A percentile compares a stretch with the other conserved stretches of the same genome.
Conservation (phyloP, 2,113 vertebrate species). For the Ivindomyrus marchei region DNA sequence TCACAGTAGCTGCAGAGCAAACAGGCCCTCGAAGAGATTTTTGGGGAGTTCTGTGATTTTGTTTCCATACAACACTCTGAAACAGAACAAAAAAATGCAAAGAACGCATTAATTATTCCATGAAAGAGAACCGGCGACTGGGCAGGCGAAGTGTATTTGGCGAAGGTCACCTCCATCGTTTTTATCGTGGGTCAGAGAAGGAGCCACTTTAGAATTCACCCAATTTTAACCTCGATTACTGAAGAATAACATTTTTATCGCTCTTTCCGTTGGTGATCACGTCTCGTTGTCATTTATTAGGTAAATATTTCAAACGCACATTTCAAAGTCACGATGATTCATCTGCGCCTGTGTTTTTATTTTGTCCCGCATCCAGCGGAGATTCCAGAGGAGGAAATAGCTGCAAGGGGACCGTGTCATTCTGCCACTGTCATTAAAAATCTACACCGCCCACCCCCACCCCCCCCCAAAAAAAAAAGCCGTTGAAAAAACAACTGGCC, state of each 20-base stretch:
- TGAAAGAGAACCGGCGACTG: neutral
- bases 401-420: conserved; percentile 17
- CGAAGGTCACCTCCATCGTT: neutral
- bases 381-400: conserved; percentile 2
- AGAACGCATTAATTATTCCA: conserved; percentile 11
- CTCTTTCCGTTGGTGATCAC: neutral
- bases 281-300: neutral
- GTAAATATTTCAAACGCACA: neutral
- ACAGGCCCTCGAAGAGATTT: conserved; percentile 89
- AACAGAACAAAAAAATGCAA: conserved; percentile 27
- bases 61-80: conserved; percentile 94
- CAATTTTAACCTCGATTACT: neutral
- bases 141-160: neutral
- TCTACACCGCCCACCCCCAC: neutral
- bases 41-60: conserved; percentile 98
- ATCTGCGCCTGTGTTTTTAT: neutral
- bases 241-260: neutral
- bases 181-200: neutral
- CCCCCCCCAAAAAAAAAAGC: neutral
- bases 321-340: neutral
- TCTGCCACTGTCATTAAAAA: conserved; percentile 29
- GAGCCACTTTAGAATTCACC: neutral
- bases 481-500: conserved; percentile 28
- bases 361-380: conserved; percentile 5
- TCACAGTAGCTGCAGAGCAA: conserved; percentile 94